Conservation (phyloP, 2,113 vertebrate genomes). For the Chionis minor region DNA sequence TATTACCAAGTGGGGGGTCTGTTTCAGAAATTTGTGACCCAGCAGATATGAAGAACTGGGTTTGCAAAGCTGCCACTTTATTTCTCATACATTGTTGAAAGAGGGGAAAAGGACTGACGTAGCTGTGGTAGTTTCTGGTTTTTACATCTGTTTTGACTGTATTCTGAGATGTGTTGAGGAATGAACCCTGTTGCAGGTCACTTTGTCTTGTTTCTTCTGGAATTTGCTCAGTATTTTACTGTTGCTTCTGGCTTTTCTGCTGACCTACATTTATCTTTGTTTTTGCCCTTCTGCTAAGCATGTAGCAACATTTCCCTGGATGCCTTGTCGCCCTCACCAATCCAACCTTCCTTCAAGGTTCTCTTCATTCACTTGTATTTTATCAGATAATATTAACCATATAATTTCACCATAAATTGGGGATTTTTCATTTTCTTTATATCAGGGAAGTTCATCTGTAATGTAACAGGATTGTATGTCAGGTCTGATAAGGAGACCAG, state of each 20-base stretch:
- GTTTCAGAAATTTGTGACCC: neutral
- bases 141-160: neutral
- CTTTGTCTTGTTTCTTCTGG: neutral
- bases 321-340: neutral
- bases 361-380: neutral
- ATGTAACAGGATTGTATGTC: neutral
- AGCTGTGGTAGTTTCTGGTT: neutral
- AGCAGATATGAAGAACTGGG: neutral
- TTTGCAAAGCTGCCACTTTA: neutral
- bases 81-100: neutral
- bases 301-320: neutral
- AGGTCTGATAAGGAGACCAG: neutral
- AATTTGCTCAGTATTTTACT: neutral
- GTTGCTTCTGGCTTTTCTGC: neutral
- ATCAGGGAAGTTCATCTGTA: neutral
- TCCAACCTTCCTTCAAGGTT: neutral
- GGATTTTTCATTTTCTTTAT: constrained; percentile 24
- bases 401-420: neutral
- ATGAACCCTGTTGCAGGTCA: neutral
- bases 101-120: neutral
- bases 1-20: neutral
- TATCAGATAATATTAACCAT: constrained; percentile 28
- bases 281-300: neutral
- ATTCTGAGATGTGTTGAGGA: neutral
- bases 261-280: neutral